These are phyloP conservation scores for Nycticebus coucang DNA, from an alignment of 2,113 vertebrate species.

Conservation along the genomic window DNA sequence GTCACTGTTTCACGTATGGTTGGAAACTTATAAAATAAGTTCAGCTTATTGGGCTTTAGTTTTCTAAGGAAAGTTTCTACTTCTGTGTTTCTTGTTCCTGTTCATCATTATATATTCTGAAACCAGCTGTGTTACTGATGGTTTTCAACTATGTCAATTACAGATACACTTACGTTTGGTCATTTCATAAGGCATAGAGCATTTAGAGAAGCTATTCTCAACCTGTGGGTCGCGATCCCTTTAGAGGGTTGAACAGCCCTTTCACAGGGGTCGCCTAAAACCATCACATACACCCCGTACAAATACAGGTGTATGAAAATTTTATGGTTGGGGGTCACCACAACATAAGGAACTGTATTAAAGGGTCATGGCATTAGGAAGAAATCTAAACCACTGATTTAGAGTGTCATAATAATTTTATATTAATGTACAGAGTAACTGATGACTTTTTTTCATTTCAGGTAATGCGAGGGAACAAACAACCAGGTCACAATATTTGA, in stretches of 20 bases:
- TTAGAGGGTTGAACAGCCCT: too few species aligned
- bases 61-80: not conserved
- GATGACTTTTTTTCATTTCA: not conserved
- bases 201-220: not conserved
- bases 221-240: too few species aligned
- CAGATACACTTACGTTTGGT: not conserved
- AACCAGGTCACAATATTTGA: too few species aligned
- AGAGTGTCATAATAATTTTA: slow-evolving; percentile 3
- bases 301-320: too few species aligned
- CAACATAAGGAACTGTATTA: too few species aligned
- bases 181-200: not conserved
- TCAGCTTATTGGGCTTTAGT: not conserved
- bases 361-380: too few species aligned
- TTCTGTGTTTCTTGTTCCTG: not conserved
- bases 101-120: not conserved
- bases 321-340: too few species aligned
- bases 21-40: not conserved
- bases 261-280: too few species aligned
- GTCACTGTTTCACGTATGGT: not conserved
- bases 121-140: not conserved
- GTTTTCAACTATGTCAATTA: not conserved
- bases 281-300: too few species aligned
- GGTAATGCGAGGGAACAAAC: too few species aligned
- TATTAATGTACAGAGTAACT: slow-evolving; percentile 26
- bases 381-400: not conserved